A percentile compares a stretch with the other conserved stretches of the same genome.
phyloP scores from a whole-genome alignment of 1,140 invertebrate genomes.

The Lysiphlebus fabarum region DNA sequence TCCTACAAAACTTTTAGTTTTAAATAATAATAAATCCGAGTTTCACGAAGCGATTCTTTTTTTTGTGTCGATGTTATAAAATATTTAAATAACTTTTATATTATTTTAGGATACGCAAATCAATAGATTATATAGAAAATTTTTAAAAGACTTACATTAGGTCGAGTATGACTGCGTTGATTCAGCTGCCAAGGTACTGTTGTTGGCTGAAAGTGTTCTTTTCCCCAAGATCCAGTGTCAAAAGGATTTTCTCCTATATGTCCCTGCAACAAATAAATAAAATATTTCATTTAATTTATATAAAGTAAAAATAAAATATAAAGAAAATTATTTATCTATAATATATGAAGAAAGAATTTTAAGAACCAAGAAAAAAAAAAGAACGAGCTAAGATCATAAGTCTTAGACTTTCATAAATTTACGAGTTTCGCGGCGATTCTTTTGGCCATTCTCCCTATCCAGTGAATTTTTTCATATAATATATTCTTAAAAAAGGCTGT shows the following conservation, averaged over 20 bases:
- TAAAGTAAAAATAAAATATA: neutral
- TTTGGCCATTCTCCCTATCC: constrained; percentile 9
- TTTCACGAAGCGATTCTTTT: too few species aligned
- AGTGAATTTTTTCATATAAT: constrained; percentile 38
- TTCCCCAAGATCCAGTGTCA: constrained; percentile 53
- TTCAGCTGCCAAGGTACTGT: constrained; percentile 53
- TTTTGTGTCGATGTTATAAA: too few species aligned
- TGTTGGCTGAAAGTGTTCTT: constrained; percentile 52
- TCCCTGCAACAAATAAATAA: constrained; percentile 41
- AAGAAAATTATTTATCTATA: constrained; percentile 5
- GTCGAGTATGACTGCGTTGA: constrained; percentile 48
- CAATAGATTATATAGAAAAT: too few species aligned
- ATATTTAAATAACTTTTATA: too few species aligned
- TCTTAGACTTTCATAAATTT: constrained; percentile 22
- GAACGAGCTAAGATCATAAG: constrained; percentile 6
- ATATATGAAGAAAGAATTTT: neutral
- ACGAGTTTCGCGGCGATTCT: constrained; percentile 22
- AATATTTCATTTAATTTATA: neutral
- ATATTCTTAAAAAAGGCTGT: constrained; percentile 31
- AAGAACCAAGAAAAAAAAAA: neutral
- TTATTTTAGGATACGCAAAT: too few species aligned
- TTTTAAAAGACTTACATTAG: constrained; percentile 42
- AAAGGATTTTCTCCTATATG: constrained; percentile 55
- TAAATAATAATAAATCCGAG: too few species aligned
- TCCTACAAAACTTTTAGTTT: too few species aligned